A percentile compares a stretch with the other conserved stretches of the same genome.
phyloP scores from a whole-genome alignment of 2,113 vertebrate species.

The Raja brachyura region DNA sequence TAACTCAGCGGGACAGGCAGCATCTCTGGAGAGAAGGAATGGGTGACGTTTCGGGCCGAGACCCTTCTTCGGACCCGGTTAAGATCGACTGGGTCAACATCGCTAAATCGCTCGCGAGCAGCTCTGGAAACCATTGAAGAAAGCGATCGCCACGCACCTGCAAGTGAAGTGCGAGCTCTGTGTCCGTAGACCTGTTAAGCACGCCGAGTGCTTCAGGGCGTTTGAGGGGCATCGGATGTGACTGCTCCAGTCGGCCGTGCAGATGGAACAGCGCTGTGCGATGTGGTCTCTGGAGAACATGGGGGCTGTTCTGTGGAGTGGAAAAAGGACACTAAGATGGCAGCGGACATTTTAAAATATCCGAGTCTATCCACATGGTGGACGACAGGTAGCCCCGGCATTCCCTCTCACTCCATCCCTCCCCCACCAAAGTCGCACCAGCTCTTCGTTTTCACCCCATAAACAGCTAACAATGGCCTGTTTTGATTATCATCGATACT shows the following conservation, averaged over 20 bases:
- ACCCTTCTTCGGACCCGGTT: no score
- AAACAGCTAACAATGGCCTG: no score
- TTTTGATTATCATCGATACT: no score
- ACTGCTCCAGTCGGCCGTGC: constrained; percentile 52
- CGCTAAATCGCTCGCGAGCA: neutral
- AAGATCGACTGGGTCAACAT: neutral
- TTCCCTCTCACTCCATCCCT: no score
- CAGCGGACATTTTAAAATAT: constrained; percentile 42
- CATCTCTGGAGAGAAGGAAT: no score
- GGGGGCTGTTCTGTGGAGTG: constrained; percentile 57
- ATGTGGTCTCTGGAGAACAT: constrained; percentile 64
- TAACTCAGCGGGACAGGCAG: no score
- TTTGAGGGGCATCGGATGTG: constrained; percentile 49
- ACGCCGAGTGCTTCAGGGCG: constrained; percentile 53
- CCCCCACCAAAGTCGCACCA: no score
- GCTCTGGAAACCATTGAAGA: constrained; percentile 45
- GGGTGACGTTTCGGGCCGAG: no score
- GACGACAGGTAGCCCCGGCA: constrained; percentile 43
- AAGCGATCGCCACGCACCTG: constrained; percentile 43
- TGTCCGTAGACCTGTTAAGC: neutral
- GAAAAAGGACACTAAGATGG: constrained; percentile 61
- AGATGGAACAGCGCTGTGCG: constrained; percentile 58
- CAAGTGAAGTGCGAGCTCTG: constrained; percentile 49
- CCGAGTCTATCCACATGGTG: constrained; percentile 46
- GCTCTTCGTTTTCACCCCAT: no score